Evolutionary conservation across 2,113 vertebrate genomes (phyloP).

Genomic region (Chloropsis hardwickii): DNA sequence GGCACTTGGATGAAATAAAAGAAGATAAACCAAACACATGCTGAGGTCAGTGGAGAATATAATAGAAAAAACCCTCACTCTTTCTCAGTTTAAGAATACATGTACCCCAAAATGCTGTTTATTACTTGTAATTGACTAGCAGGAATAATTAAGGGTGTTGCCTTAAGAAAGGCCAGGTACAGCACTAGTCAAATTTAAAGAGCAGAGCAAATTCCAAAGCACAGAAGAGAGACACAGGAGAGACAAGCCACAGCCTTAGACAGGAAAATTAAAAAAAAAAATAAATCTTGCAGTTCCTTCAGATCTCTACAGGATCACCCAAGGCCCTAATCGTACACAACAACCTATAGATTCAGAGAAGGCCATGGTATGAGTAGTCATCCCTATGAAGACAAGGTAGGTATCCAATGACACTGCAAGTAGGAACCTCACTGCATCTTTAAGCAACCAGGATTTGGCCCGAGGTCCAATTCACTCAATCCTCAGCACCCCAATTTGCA

Average conservation of each 20-base stretch:
- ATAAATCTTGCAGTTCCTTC: neutral
- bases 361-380: neutral
- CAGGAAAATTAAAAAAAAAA: neutral
- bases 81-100: neutral
- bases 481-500: slow-evolving; percentile 14
- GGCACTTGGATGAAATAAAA: neutral
- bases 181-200: neutral
- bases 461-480: neutral
- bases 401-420: neutral
- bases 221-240: neutral
- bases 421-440: slow-evolving; percentile 15
- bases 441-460: neutral
- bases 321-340: neutral
- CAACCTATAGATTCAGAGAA: neutral
- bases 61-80: neutral
- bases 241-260: neutral
- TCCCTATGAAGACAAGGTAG: neutral
- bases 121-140: neutral
- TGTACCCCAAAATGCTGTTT: neutral
- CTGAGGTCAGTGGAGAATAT: neutral
- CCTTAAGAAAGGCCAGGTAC: neutral
- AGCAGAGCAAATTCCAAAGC: neutral
- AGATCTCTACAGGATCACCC: neutral
- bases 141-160: neutral
- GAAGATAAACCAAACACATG: neutral